These are phyloP conservation scores for Augochlorella aurata DNA, from an alignment of 2,888 invertebrate species.

Conservation along the genomic window DNA sequence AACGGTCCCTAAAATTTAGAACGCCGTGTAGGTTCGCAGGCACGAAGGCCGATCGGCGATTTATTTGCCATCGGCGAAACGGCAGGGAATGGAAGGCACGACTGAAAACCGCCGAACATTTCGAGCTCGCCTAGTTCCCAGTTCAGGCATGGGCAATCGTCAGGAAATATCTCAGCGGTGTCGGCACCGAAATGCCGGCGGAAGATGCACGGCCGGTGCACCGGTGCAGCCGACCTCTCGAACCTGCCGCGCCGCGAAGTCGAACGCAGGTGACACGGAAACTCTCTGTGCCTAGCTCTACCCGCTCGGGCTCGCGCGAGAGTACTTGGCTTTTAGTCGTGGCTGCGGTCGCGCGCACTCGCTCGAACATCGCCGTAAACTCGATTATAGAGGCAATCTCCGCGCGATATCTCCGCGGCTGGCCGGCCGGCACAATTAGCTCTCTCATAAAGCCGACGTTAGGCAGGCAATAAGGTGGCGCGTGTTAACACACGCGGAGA, in stretches of 20 bases:
- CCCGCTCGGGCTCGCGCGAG: neutral
- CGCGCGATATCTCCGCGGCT: slow-evolving; percentile 60
- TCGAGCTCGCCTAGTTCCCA: slow-evolving; percentile 7
- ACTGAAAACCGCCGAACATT: slow-evolving; percentile 12
- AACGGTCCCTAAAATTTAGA: neutral
- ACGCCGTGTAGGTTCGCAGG: neutral
- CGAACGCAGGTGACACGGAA: slow-evolving; percentile 43
- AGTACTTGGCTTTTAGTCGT: slow-evolving; percentile 9
- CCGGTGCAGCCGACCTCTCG: neutral
- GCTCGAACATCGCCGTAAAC: slow-evolving; percentile 60
- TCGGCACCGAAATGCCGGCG: slow-evolving; percentile 31
- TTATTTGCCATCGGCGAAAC: neutral
- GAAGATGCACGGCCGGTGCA: slow-evolving; percentile 23
- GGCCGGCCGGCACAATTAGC: slow-evolving; percentile 66
- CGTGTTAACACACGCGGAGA: slow-evolving; percentile 71
- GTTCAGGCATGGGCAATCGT: neutral
- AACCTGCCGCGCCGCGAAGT: slow-evolving; percentile 23
- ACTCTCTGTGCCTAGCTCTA: neutral
- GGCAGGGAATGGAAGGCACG: neutral
- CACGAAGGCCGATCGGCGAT: neutral
- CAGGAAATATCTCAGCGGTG: slow-evolving; percentile 23
- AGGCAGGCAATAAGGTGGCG: slow-evolving; percentile 62
- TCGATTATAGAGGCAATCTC: slow-evolving; percentile 69
- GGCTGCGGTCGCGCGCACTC: slow-evolving; percentile 38
- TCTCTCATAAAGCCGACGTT: slow-evolving; percentile 67